Conservation (phyloP, 2,888 invertebrate species). For the Caenorhabditis japonica region DNA sequence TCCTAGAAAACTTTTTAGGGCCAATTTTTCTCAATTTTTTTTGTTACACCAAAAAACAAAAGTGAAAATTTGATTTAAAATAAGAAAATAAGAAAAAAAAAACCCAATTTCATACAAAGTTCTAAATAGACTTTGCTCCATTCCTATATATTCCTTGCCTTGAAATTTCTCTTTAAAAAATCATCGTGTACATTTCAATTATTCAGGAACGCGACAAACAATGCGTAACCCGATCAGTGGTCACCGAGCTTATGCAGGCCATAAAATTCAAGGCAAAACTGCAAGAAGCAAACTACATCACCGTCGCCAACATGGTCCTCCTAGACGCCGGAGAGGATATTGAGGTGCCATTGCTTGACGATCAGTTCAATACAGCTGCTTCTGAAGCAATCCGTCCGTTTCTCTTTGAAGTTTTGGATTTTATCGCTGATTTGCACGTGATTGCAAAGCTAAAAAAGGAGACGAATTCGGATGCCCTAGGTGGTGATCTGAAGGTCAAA, state of each 20-base stretch:
- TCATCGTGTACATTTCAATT: not conserved
- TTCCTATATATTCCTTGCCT: too few species aligned
- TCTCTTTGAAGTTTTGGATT: conserved; percentile 91
- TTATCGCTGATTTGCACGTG: conserved; percentile 94
- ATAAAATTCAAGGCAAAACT: conserved; percentile 93
- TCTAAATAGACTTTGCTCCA: too few species aligned
- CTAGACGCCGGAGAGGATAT: conserved; percentile 70
- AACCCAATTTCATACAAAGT: too few species aligned
- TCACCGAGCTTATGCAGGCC: conserved; percentile 94
- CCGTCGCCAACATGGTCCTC: conserved; percentile 84
- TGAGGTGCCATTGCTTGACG: conserved; percentile 57
- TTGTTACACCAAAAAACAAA: too few species aligned
- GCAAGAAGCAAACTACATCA: conserved; percentile 92
- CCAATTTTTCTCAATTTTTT: too few species aligned
- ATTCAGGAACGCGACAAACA: conserved; percentile 91
- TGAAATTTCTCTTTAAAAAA: too few species aligned
- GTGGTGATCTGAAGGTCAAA: conserved; percentile 93
- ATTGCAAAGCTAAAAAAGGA: conserved; percentile 89
- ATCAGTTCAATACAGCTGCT: conserved; percentile 84
- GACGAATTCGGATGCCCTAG: conserved; percentile 83
- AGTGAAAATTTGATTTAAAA: too few species aligned
- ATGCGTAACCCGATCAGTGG: conserved; percentile 89
- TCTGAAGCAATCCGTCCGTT: conserved; percentile 94
- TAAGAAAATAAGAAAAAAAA: too few species aligned
- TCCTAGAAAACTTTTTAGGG: too few species aligned